phyloP scores from a whole-genome alignment of 2,797 vertebrate genomes.

The Oreonectes daqikongensis region DNA sequence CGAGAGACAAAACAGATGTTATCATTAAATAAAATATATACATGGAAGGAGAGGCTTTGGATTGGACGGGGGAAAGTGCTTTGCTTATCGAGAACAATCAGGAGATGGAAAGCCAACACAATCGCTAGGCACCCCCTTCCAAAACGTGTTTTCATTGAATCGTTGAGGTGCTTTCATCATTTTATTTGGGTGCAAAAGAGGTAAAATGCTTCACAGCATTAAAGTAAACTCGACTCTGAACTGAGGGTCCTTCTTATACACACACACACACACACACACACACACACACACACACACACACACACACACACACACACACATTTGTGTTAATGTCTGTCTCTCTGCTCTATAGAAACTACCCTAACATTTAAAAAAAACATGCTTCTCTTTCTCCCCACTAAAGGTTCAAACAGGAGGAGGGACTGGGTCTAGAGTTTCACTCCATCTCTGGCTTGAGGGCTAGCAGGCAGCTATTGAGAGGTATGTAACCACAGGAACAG shows the following conservation, averaged over 20 bases:
- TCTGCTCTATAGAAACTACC: slow-evolving; percentile 12
- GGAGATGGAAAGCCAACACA: slow-evolving; percentile 78
- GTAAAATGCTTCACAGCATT: slow-evolving; percentile 79
- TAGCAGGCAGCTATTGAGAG: slow-evolving; percentile 57
- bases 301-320: neutral
- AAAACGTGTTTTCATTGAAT: slow-evolving; percentile 63
- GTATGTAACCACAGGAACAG: slow-evolving; percentile 60
- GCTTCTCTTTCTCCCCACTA: slow-evolving; percentile 66
- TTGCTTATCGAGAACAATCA: slow-evolving; percentile 73
- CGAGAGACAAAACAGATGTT: slow-evolving; percentile 75
- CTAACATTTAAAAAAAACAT: slow-evolving; percentile 82
- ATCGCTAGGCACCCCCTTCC: slow-evolving; percentile 49
- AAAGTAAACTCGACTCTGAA: slow-evolving; percentile 84
- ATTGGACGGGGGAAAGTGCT: slow-evolving; percentile 52
- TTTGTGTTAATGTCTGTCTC: neutral
- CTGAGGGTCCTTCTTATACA: slow-evolving; percentile 64
- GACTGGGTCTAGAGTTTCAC: slow-evolving; percentile 50
- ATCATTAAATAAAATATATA: slow-evolving; percentile 84
- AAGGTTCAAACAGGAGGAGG: slow-evolving; percentile 36
- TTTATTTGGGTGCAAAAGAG: slow-evolving; percentile 85
- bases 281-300: neutral
- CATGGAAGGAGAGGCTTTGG: slow-evolving; percentile 55
- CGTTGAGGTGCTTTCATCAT: slow-evolving; percentile 85
- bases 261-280: neutral
- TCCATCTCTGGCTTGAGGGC: slow-evolving; percentile 54